Evolutionary conservation across 2,113 vertebrate genomes (phyloP), one percentile per base, ranked within the genome.

Genomic region (Pseudonaja textilis): DNA sequence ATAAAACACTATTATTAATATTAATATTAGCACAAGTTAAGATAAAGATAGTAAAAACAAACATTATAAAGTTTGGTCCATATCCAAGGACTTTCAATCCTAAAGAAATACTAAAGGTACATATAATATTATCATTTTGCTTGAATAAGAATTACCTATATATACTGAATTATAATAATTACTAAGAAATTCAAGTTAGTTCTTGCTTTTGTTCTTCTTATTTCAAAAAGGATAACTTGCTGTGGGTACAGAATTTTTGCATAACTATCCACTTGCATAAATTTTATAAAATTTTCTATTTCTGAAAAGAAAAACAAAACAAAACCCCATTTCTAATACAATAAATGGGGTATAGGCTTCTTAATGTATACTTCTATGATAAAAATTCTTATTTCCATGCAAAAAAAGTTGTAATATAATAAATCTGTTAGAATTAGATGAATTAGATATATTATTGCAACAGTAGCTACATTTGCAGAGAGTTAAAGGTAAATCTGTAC

Each of bases 401-500:
- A 74, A 74, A 34, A 50, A 91, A 96, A 92, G 55, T 55, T 93
- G 42, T 61, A 92, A 93, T 61, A 56, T 39, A 92, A 91, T 94
- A 95, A 96, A 88, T 93, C 92, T 94, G 88, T 94, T 89, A 89
- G 89, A 96, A 94, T 87, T 93, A 94, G 90, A 91, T 95, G 94
- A 93, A 92, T 94, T 96, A 93, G 96, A 95, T 96, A 94, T 97
- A 96, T 96, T 92, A 94, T 95, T 95, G 95, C 91, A 93, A 89
- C 69, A 89, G 95, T 39, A 93, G 87, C 89, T 93, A 86, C 52
- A 94, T 39, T 89, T 93, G 87, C 81, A 89, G 85, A 93, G 93
- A 90, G 93, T 91, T 93, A 92, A 93, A 96, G 90, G 56, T 91
- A 91, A n/a, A 0, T 91, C 91, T 88, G 93, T 89, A 93, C 55